Evolutionary conservation across 35 echinoderm and acorn worm species (phyloP).

Genomic region (Strongylocentrotus purpuratus): DNA sequence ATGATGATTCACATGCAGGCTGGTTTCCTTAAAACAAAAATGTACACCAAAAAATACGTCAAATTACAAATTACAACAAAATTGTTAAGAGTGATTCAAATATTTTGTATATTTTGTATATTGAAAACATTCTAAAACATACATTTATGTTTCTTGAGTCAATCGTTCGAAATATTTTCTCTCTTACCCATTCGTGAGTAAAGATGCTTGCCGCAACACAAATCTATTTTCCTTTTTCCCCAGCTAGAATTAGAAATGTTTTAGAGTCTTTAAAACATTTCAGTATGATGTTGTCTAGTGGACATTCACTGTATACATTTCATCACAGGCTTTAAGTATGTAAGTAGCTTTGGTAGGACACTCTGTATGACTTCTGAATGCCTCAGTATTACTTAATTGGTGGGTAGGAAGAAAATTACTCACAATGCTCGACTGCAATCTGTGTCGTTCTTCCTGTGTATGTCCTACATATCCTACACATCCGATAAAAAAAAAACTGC

Average conservation of each 20-base stretch:
- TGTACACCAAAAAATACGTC: too few species aligned
- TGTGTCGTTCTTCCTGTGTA: neutral
- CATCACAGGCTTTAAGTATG: neutral
- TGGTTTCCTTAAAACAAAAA: neutral
- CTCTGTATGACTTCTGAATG: too few species aligned
- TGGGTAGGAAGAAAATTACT: neutral
- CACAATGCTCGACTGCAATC: neutral
- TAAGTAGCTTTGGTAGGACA: too few species aligned
- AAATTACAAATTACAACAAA: too few species aligned
- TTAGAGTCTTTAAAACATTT: neutral
- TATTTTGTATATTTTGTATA: neutral
- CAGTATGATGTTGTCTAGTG: neutral
- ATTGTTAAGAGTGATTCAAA: too few species aligned
- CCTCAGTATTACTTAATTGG: too few species aligned
- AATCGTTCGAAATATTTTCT: neutral
- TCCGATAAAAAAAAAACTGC: neutral
- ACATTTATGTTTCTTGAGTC: neutral
- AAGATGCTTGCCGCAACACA: neutral
- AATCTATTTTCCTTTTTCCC: neutral
- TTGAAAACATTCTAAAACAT: neutral
- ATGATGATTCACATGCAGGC: neutral
- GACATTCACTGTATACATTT: neutral
- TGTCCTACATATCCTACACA: neutral
- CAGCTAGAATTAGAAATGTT: neutral
- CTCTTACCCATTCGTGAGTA: neutral